Conservation (phyloP, 53 echinoderm and acorn worm species). For the Hippasteria phrygiana region DNA sequence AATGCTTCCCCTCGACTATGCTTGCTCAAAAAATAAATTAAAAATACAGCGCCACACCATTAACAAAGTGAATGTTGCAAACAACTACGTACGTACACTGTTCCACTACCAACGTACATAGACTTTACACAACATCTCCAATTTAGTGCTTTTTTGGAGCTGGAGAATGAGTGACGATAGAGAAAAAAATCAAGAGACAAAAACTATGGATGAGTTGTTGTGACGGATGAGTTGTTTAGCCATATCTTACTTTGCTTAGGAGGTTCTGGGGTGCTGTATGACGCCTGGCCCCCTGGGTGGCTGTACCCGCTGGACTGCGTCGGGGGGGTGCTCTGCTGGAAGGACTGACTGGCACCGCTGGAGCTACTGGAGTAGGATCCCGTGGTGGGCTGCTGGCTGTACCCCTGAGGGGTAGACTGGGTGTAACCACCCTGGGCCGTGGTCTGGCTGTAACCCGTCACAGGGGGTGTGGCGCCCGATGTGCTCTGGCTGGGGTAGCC, state of each 20-base stretch:
- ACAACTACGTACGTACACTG: too few relatives aligned
- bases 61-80: too few relatives aligned
- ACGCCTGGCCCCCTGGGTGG: constrained; percentile 27
- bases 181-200: too few relatives aligned
- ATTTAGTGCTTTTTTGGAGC: too few relatives aligned
- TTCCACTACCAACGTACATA: too few relatives aligned
- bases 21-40: background rate
- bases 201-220: too few relatives aligned
- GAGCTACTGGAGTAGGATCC: constrained; percentile 20
- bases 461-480: constrained; percentile 22
- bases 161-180: too few relatives aligned
- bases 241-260: constrained; percentile 41
- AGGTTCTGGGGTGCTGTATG: constrained; percentile 46
- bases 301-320: constrained; percentile 44
- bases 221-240: too few relatives aligned
- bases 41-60: background rate
- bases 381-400: constrained; percentile 31
- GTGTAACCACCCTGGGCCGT: constrained; percentile 38
- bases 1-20: too few relatives aligned
- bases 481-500: constrained; percentile 53
- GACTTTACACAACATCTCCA: too few relatives aligned
- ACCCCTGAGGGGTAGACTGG: constrained; percentile 50
- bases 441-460: constrained; percentile 54
- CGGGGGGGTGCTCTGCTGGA: constrained; percentile 20
- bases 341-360: constrained; percentile 31